These are phyloP conservation scores for Agapornis canus DNA, from an alignment of 2,797 vertebrate genomes.

Conservation along the genomic window DNA sequence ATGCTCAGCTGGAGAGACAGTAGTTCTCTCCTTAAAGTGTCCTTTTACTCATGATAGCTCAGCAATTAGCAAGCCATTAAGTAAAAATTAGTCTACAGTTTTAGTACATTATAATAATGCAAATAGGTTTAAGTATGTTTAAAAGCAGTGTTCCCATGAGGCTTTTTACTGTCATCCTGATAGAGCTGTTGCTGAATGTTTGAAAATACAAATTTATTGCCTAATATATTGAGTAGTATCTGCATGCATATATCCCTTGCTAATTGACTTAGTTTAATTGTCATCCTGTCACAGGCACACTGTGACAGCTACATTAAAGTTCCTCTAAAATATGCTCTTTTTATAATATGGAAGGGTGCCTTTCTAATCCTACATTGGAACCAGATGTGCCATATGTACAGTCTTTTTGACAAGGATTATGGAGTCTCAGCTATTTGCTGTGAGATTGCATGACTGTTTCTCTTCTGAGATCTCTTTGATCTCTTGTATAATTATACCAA, in stretches of 20 bases:
- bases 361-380: conserved; percentile 45
- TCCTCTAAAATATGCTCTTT: conserved; percentile 48
- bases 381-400: conserved; percentile 49
- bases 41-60: background rate
- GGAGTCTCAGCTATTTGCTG: conserved; percentile 48
- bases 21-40: background rate
- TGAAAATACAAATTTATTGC: conserved; percentile 18
- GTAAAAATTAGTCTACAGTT: background rate
- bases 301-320: conserved; percentile 1
- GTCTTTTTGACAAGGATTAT: conserved; percentile 40
- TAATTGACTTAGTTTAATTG: conserved; percentile 17
- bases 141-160: background rate
- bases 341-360: conserved; percentile 5
- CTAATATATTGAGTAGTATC: background rate
- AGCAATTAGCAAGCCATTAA: conserved; percentile 11
- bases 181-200: background rate
- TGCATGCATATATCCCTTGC: background rate
- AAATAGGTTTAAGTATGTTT: background rate
- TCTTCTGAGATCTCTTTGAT: conserved; percentile 41
- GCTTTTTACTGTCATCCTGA: background rate
- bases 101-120: conserved; percentile 7
- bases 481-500: background rate
- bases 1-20: background rate
- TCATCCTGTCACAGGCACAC: background rate
- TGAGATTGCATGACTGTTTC: conserved; percentile 9